These are phyloP conservation scores for Pedicia rivosa DNA, from an alignment of 2,888 invertebrate species.

Conservation along the genomic window DNA sequence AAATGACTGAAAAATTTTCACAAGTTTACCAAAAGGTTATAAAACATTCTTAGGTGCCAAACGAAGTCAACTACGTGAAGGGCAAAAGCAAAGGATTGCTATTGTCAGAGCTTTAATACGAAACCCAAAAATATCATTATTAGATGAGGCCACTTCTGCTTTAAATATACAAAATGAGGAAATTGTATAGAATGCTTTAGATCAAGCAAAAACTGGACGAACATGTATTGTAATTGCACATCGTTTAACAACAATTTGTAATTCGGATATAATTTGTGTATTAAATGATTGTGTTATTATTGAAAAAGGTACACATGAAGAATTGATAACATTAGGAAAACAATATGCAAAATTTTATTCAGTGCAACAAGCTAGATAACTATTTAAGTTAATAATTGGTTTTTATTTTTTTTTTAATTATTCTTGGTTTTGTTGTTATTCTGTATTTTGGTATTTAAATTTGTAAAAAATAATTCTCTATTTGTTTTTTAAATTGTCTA, in stretches of 20 bases:
- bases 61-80: conserved; percentile 65
- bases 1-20: conserved; percentile 57
- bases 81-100: conserved; percentile 76
- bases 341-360: too few relatives aligned
- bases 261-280: conserved; percentile 74
- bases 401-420: too few relatives aligned
- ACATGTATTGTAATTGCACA: conserved; percentile 82
- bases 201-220: conserved; percentile 61
- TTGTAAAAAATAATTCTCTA: too few relatives aligned
- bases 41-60: conserved; percentile 58
- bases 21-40: conserved; percentile 58
- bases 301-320: conserved; percentile 61
- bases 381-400: too few relatives aligned
- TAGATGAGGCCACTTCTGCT: conserved; percentile 69
- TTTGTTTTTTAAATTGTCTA: too few relatives aligned
- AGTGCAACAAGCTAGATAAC: too few relatives aligned
- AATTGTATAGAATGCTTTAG: conserved; percentile 71
- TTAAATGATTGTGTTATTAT: conserved; percentile 57
- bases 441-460: too few relatives aligned
- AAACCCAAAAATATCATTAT: conserved; percentile 53
- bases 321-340: conserved; percentile 47
- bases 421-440: too few relatives aligned
- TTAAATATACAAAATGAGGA: conserved; percentile 61
- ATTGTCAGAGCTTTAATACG: conserved; percentile 63
- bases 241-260: conserved; percentile 66